phyloP scores from a whole-genome alignment of 2,888 invertebrate genomes.

The Galerucella calmariensis region DNA sequence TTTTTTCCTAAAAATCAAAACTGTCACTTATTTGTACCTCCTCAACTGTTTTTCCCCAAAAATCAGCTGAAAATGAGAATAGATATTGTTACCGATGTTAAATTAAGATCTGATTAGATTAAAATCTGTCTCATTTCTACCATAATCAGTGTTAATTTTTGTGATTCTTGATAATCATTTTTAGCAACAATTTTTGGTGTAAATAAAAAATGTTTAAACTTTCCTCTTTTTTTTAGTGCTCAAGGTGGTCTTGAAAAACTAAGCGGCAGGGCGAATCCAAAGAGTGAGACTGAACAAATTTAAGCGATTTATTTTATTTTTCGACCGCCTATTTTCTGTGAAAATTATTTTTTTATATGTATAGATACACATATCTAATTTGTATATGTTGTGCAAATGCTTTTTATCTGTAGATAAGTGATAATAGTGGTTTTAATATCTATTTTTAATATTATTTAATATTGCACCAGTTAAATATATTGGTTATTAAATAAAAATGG shows the following conservation, averaged over 20 bases:
- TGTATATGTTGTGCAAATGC: neutral
- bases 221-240: slow-evolving; percentile 53
- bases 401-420: slow-evolving; percentile 3
- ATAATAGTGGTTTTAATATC: neutral
- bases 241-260: slow-evolving; percentile 61
- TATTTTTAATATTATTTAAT: neutral
- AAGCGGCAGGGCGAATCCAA: slow-evolving; percentile 56
- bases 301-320: slow-evolving; percentile 17
- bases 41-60: no score
- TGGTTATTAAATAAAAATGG: neutral
- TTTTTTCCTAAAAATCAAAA: no score
- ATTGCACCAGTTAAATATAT: neutral
- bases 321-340: slow-evolving; percentile 44
- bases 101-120: no score
- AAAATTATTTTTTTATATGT: slow-evolving; percentile 35
- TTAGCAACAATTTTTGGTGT: no score
- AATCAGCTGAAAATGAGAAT: no score
- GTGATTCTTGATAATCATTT: no score
- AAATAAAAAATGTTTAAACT: no score
- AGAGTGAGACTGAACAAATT: slow-evolving; percentile 40
- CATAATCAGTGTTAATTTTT: no score
- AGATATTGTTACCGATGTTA: no score
- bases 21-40: no score
- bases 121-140: no score
- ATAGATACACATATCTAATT: neutral